Base-by-base conservation (phyloP, 92 coral and sea anemone genomes). In the Plumapathes pennacea region DNA sequence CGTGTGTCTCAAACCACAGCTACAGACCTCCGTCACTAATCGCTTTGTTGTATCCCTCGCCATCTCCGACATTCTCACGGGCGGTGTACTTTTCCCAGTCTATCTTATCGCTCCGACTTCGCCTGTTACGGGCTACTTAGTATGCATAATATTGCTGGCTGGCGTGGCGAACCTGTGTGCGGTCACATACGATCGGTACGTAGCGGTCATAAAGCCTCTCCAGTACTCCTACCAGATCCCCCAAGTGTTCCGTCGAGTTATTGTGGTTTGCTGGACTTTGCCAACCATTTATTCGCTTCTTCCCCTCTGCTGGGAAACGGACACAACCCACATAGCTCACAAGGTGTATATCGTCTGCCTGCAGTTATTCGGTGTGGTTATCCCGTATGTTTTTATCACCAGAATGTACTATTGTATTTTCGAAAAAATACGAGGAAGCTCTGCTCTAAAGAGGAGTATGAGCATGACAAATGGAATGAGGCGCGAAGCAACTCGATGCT, bases 151-250 rank as follows among this genome's bases (percentile, higher is more conserved):
- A 17, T 71, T 85, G 7, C 64, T 74, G 4, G 65, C 85, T 20
- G 95, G 95, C 10, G 95, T 81, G 24, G 87, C 84, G 8, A 85
- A 85, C 42, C 79, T 85, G 8, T 64, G 77, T 3, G 72, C 92
- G 1, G 92, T 85, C 8, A 85, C 92, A 5, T 85, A 74, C 46
- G 92, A 85, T 50, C 75, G 92, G 13, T 85, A 74, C 47, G 24
- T 80, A 23, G 92, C 92, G 5, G 68, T 85, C 8, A 51, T 66
- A 44, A 83, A 50, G 3, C 87, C 92, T 11, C 48, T 85, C 22
- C 59, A 65, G 13, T 80, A 80, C 29, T 34, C 63, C 19, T 80
- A 71, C 23, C 70, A 71, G 10, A 72, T 81, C 25, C 65, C 92
- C 0, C 80, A 50, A 54, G 47, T 28, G 18, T 81, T 85, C 49